A percentile compares a stretch with the other conserved stretches of the same genome.
Conservation (phyloP, 2,888 invertebrate species). For the Drosophila cognata region DNA sequence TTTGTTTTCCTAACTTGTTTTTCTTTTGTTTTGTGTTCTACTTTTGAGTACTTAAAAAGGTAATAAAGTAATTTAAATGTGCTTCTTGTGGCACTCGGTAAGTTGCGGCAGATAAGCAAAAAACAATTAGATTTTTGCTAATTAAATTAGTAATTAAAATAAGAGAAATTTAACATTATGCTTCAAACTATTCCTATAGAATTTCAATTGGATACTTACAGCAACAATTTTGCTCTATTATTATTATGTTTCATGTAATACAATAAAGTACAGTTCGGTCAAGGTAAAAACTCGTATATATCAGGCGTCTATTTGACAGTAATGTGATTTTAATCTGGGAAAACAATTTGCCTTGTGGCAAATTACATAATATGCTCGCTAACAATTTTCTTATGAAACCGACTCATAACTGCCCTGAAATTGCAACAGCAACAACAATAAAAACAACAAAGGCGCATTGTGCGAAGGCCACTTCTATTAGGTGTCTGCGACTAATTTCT, state of each 20-base stretch:
- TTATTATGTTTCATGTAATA: background rate
- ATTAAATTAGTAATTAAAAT: background rate
- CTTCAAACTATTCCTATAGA: background rate
- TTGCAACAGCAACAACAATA: background rate
- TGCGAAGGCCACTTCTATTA: slow-evolving; percentile 71
- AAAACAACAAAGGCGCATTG: slow-evolving; percentile 22
- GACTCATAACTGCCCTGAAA: slow-evolving; percentile 23
- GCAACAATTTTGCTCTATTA: background rate
- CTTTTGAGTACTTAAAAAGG: slow-evolving; percentile 41
- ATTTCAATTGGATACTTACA: background rate
- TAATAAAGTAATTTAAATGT: slow-evolving; percentile 43
- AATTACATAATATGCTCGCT: slow-evolving; percentile 28
- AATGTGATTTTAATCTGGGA: slow-evolving; percentile 44
- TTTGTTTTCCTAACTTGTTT: background rate
- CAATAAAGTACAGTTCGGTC: slow-evolving; percentile 9
- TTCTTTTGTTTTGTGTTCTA: slow-evolving; percentile 30
- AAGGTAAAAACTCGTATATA: slow-evolving; percentile 32
- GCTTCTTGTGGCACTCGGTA: slow-evolving; percentile 29
- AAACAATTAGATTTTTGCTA: slow-evolving; percentile 7
- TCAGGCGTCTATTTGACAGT: slow-evolving; percentile 19
- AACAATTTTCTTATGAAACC: slow-evolving; percentile 41
- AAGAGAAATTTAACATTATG: background rate
- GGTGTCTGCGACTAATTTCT: slow-evolving; percentile 50
- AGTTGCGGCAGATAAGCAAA: slow-evolving; percentile 21
- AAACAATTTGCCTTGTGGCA: slow-evolving; percentile 33